Percentiles rank a stretch among this genome's conserved stretches.
Evolutionary conservation across 2,888 invertebrate species (phyloP).

Genomic region (Melipona bicolor): DNA sequence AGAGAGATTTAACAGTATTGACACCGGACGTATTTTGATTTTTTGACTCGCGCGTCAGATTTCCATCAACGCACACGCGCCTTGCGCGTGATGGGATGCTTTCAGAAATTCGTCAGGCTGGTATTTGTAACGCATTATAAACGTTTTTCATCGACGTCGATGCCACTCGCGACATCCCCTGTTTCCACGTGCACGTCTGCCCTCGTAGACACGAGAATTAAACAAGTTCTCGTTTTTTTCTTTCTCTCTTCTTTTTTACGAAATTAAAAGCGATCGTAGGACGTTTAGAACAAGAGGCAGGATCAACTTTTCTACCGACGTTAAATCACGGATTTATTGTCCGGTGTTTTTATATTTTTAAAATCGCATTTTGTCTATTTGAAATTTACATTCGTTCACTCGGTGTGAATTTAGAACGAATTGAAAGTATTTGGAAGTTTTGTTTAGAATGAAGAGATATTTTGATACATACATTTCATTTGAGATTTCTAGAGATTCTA

Average conservation of each 20-base stretch:
- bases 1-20: slow-evolving; percentile 29
- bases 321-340: background rate
- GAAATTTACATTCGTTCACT: background rate
- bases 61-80: slow-evolving; percentile 31
- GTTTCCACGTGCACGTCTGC: background rate
- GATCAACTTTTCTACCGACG: background rate
- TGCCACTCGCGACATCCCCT: slow-evolving; percentile 11
- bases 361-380: background rate
- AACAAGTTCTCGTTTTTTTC: background rate
- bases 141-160: slow-evolving; percentile 41
- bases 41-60: slow-evolving; percentile 32
- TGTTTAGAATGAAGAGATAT: no score
- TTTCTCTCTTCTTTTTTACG: background rate
- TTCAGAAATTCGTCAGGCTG: slow-evolving; percentile 35
- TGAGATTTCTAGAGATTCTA: background rate
- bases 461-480: no score
- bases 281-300: background rate
- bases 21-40: slow-evolving; percentile 32
- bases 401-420: no score
- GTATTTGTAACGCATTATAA: slow-evolving; percentile 50
- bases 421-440: no score
- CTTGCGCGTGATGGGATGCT: slow-evolving; percentile 49
- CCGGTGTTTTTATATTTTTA: background rate
- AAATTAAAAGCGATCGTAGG: background rate
- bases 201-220: background rate